Conservation (phyloP, 2,113 vertebrate genomes). For the Hipposideros armiger region DNA sequence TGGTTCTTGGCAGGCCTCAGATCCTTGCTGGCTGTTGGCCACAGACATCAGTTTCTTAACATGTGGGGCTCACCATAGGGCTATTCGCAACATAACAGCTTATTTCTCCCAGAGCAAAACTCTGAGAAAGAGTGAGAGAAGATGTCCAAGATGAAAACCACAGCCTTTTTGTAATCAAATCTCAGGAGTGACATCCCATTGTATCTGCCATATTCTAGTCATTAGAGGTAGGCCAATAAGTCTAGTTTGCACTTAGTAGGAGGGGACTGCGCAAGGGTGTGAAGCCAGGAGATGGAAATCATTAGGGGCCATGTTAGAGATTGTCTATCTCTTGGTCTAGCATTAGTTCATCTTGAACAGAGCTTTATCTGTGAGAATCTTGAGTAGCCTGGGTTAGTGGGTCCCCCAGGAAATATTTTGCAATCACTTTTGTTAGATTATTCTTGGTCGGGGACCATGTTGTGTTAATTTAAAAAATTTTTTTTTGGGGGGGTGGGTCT, state of each 20-base stretch:
- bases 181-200: neutral
- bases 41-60: neutral
- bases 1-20: neutral
- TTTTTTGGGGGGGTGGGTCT: neutral
- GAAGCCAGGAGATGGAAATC: neutral
- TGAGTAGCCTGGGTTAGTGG: neutral
- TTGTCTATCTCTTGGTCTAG: neutral
- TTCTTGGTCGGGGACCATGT: neutral
- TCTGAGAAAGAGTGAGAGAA: neutral
- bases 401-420: neutral
- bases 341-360: neutral
- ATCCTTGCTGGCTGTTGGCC: neutral
- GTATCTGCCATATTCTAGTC: neutral
- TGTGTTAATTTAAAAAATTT: conserved; percentile 62
- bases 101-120: neutral
- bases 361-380: neutral
- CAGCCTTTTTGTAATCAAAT: neutral
- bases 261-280: neutral
- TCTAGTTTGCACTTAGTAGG: neutral
- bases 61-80: neutral
- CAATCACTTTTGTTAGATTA: neutral
- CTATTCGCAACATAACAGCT: neutral
- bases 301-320: neutral
- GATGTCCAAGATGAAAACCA: neutral
- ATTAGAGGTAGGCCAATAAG: neutral